Base-by-base conservation (phyloP, 2,113 vertebrate species). In the Ginglymostoma cirratum region DNA sequence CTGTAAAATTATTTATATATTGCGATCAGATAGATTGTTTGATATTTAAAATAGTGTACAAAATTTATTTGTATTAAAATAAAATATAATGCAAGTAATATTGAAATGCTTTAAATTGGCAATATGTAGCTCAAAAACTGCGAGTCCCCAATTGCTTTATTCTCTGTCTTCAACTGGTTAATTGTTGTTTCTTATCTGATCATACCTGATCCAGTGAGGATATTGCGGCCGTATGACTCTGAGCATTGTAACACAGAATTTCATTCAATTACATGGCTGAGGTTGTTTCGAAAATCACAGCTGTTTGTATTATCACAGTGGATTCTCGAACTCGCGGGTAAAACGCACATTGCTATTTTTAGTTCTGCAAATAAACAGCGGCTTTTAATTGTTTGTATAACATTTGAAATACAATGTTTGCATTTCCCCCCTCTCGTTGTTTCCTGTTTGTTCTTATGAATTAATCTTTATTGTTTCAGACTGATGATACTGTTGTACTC, bases 401-500 rank as follows among this genome's bases (percentile, higher is more conserved):
- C 67, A 72, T 69, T 95, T 45, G 61, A 65, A 55, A 12, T 23
- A 45, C 7, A 67, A 70, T 72, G 69, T 72, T 76, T 52, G 21
- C 69, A 30, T 48, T 52, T 1, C 4, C 38, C 17, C 87, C n/a
- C 89, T 5, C 42, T 70, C 5, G 72, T 76, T 66, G 45, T 95
- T 95, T 95, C 94, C 94, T 95, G 94, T 95, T 72, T 76, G 69
- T 7, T 94, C 93, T 27, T 27, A 94, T 70, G 66, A 45, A 97
- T 96, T 96, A 96, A 12, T 95, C 65, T 70, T 97, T 96, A 96
- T 96, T 97, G 97, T 96, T 96, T 97, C 96, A 96, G 96, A 96
- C 96, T 97, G 96, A 96, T 97, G 95, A 96, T 94, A 55, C 34
- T 61, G 65, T 61, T 66, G 55, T 66, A n/a, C 30, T 66, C 65